These are phyloP conservation scores for Quadriops clusia DNA, from an alignment of 2,888 invertebrate genomes.

Conservation along the genomic window DNA sequence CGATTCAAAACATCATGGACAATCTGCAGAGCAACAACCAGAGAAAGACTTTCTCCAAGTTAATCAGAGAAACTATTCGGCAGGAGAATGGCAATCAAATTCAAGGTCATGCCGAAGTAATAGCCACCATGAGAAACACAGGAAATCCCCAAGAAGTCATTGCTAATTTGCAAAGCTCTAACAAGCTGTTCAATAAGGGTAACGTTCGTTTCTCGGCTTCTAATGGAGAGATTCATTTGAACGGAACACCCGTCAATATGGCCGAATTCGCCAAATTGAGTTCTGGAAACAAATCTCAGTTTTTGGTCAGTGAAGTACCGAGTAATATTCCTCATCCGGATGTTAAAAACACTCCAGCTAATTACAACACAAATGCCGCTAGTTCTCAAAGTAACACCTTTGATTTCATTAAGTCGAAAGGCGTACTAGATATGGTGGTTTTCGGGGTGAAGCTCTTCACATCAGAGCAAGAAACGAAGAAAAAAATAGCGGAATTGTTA, in stretches of 20 bases:
- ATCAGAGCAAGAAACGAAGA: no score
- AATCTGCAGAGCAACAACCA: constrained; percentile 44
- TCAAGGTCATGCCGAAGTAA: constrained; percentile 43
- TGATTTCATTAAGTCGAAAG: no score
- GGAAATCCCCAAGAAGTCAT: constrained; percentile 45
- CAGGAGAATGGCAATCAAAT: constrained; percentile 34
- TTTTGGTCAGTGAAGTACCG: no score
- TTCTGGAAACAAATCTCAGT: no score
- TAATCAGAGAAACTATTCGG: constrained; percentile 43
- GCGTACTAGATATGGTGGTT: no score
- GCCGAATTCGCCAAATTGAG: constrained; percentile 24
- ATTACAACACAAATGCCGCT: no score
- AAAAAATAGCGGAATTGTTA: no score
- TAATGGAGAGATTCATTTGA: constrained; percentile 24
- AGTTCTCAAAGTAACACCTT: no score
- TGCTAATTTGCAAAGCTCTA: constrained; percentile 41
- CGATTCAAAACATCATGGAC: constrained; percentile 41
- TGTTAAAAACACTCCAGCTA: no score
- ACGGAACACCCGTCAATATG: constrained; percentile 25
- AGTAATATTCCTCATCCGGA: no score
- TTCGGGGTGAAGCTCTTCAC: no score
- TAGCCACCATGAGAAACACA: constrained; percentile 41
- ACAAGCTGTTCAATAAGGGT: constrained; percentile 43
- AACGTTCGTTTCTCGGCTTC: constrained; percentile 28
- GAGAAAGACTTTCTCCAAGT: constrained; percentile 47